Conservation (phyloP, 1,140 invertebrate species). For the Bombus balteatus region DNA sequence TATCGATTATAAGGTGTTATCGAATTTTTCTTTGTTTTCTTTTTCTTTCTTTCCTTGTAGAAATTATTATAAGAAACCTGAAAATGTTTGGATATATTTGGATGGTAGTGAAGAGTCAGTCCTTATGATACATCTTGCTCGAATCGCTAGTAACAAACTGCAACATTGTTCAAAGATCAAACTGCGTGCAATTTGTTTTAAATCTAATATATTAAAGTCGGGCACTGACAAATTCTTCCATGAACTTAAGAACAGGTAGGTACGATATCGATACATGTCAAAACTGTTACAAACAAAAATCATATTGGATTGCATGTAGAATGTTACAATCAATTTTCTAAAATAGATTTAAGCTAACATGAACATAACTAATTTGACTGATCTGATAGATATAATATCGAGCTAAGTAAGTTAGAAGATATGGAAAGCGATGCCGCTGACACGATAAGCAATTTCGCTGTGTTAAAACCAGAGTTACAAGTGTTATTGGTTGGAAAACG, state of each 20-base stretch:
- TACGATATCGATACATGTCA: neutral
- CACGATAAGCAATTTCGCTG: slow-evolving; percentile 48
- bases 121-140: slow-evolving; percentile 64
- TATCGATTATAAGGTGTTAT: slow-evolving; percentile 3
- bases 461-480: slow-evolving; percentile 59
- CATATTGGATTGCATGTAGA: neutral
- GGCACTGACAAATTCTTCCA: slow-evolving; percentile 50
- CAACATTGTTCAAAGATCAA: neutral
- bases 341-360: neutral
- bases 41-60: slow-evolving; percentile 57
- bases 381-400: slow-evolving; percentile 64
- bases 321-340: neutral
- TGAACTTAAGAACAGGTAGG: slow-evolving; percentile 57
- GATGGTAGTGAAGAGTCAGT: slow-evolving; percentile 67
- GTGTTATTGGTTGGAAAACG: slow-evolving; percentile 63
- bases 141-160: slow-evolving; percentile 13
- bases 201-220: slow-evolving; percentile 12
- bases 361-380: neutral
- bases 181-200: slow-evolving; percentile 47
- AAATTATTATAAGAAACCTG: slow-evolving; percentile 62
- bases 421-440: slow-evolving; percentile 11
- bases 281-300: too few relatives aligned
- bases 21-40: slow-evolving; percentile 28
- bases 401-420: slow-evolving; percentile 22
- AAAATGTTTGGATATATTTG: slow-evolving; percentile 66